Conservation (phyloP, 2,888 invertebrate species). For the Trisateles emortualis region DNA sequence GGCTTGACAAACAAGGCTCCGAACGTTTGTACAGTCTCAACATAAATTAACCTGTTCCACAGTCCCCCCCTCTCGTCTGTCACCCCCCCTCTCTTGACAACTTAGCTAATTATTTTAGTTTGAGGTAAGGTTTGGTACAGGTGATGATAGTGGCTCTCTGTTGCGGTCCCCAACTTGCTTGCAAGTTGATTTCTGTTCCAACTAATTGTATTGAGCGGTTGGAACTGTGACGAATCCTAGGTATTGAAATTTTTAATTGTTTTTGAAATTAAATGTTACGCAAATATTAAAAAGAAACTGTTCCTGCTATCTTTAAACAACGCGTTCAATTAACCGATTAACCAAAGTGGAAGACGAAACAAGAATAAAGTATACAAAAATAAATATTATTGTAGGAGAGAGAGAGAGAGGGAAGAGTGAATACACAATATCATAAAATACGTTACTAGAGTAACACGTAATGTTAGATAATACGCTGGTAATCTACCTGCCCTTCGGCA, state of each 20-base stretch:
- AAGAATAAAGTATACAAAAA: too few species aligned
- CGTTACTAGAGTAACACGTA: too few species aligned
- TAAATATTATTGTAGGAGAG: too few species aligned
- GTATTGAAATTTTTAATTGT: not conserved
- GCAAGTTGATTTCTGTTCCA: conserved; percentile 15
- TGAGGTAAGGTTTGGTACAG: conserved; percentile 33
- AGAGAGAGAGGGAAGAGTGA: too few species aligned
- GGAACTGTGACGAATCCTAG: not conserved
- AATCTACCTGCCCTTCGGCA: too few species aligned
- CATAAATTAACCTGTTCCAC: conserved; percentile 68
- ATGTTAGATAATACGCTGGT: too few species aligned
- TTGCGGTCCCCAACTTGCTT: conserved; percentile 12
- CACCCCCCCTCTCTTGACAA: conserved; percentile 49
- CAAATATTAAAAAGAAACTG: too few species aligned
- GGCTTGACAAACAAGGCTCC: conserved; percentile 47
- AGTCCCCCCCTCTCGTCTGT: conserved; percentile 3
- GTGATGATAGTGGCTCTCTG: conserved; percentile 12
- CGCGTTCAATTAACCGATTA: too few species aligned
- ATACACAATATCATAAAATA: too few species aligned
- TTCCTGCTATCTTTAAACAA: too few species aligned
- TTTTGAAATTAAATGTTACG: too few species aligned
- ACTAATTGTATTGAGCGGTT: conserved; percentile 4
- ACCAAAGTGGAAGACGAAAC: too few species aligned
- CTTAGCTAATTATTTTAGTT: conserved; percentile 64
- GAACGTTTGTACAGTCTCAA: conserved; percentile 63